Percentiles rank a stretch among this genome's conserved stretches.
phyloP scores from a whole-genome alignment of 30 jellyfish, hydroid and myxozoan genomes.

The Turritopsis rubra region DNA sequence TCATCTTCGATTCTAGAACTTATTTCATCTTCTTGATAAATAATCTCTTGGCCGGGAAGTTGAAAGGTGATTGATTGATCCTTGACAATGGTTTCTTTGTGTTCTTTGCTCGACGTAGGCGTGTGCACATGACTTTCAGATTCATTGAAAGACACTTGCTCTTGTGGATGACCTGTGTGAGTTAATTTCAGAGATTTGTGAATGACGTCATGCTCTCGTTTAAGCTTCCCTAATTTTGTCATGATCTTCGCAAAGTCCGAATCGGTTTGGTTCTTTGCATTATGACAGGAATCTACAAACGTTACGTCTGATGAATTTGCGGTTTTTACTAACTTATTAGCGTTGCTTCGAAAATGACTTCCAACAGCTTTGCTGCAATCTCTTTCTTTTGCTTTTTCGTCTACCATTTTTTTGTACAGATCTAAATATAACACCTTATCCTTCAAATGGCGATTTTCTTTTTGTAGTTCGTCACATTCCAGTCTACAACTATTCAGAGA shows the following conservation, averaged over 20 bases:
- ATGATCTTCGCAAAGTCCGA: neutral
- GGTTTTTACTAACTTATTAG: neutral
- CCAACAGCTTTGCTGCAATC: neutral
- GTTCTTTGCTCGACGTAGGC: neutral
- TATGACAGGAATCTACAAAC: too few species aligned
- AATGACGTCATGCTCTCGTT: conserved; percentile 6
- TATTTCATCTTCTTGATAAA: neutral
- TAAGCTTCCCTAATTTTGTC: neutral
- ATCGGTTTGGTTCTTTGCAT: neutral
- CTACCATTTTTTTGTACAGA: neutral
- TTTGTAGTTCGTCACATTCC: conserved; percentile 7
- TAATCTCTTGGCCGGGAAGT: neutral
- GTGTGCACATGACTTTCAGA: neutral
- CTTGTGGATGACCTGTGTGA: neutral
- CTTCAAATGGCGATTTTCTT: conserved; percentile 1
- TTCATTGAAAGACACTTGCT: too few species aligned
- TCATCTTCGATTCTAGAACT: neutral
- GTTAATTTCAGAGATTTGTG: neutral
- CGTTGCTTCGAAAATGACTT: neutral
- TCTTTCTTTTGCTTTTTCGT: neutral
- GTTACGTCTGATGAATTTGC: neutral
- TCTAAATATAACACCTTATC: neutral
- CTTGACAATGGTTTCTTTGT: neutral
- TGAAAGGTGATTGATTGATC: neutral
- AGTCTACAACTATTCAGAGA: neutral